A percentile compares a stretch with the other conserved stretches of the same genome.
These are phyloP conservation scores for Charanyca ferruginea DNA, from an alignment of 2,888 invertebrate species.

Conservation along the genomic window DNA sequence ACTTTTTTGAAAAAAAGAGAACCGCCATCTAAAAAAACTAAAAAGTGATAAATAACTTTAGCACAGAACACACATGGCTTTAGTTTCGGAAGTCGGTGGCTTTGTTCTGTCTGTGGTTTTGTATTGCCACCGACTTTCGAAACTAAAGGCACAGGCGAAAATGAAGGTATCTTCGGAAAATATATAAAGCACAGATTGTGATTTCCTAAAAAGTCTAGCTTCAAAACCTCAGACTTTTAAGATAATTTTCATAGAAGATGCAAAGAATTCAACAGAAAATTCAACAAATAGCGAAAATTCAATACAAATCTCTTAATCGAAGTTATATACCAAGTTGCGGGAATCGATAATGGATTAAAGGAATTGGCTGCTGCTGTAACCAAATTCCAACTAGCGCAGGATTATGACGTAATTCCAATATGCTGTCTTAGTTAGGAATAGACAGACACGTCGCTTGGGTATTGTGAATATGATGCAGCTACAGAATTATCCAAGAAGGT, in stretches of 20 bases:
- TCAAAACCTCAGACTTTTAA: not conserved
- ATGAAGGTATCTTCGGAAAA: no score
- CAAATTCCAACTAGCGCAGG: slow-evolving; percentile 49
- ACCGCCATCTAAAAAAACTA: no score
- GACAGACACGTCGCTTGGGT: slow-evolving; percentile 31
- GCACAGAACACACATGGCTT: no score
- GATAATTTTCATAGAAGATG: not conserved
- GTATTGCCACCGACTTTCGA: no score
- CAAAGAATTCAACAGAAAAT: not conserved
- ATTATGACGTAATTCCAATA: slow-evolving; percentile 42
- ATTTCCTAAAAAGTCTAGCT: not conserved
- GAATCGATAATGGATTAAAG: slow-evolving; percentile 47
- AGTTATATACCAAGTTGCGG: slow-evolving; percentile 22
- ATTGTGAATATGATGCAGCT: slow-evolving; percentile 19
- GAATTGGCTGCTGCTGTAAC: slow-evolving; percentile 43
- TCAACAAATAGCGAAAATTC: slow-evolving; percentile 1
- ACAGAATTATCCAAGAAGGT: not conserved
- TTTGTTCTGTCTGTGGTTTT: no score
- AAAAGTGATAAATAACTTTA: no score
- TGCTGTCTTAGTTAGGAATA: slow-evolving; percentile 30
- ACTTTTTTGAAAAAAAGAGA: no score
- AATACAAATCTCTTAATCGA: slow-evolving; percentile 12
- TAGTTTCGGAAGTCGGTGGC: no score
- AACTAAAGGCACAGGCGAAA: no score
- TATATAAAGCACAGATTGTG: not conserved